Conservation (phyloP, 2,797 vertebrate genomes). For the Pangasius macronema region DNA sequence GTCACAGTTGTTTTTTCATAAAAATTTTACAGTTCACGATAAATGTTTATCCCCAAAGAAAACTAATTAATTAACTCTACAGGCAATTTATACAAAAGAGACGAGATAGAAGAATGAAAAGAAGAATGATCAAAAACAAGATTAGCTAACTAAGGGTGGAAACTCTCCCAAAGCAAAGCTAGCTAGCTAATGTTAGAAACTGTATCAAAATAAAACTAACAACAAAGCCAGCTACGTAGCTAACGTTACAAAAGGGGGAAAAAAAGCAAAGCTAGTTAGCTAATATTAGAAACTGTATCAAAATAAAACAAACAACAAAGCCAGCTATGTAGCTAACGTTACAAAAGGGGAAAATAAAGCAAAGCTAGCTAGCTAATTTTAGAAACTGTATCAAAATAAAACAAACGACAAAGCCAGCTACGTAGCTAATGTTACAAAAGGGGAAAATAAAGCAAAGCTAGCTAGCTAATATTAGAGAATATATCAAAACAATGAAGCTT, state of each 20-base stretch:
- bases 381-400: no score
- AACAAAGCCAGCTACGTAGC: no score
- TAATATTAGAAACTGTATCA: no score
- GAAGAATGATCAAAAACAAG: no score
- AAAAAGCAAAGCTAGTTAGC: no score
- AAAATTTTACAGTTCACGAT: neutral
- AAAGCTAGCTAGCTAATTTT: neutral
- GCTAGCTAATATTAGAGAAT: neutral
- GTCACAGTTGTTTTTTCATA: neutral
- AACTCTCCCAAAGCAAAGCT: no score
- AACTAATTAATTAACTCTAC: neutral
- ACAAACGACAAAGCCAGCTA: no score
- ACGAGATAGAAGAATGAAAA: neutral
- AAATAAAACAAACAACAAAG: no score
- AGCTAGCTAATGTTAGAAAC: no score
- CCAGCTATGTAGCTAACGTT: neutral
- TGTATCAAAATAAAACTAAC: no score
- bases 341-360: neutral
- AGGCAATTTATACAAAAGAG: neutral
- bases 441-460: neutral
- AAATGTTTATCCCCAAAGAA: neutral
- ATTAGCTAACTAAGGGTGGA: no score
- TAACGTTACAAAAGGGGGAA: neutral
- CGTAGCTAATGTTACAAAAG: neutral
- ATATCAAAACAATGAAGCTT: no score